phyloP scores from a whole-genome alignment of 2,113 vertebrate species.

The Sorex fumeus region DNA sequence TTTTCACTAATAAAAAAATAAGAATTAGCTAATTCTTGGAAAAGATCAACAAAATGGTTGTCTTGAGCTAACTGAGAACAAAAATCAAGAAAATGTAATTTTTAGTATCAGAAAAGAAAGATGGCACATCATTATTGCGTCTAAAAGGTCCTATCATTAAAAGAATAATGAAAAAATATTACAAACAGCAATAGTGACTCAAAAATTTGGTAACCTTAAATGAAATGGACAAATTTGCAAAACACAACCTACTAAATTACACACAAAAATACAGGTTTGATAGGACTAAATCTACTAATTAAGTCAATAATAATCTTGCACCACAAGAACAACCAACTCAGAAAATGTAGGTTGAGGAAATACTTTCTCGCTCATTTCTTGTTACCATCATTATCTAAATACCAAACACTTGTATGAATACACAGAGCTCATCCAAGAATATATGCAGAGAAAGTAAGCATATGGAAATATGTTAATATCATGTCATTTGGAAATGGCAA shows the following conservation, averaged over 20 bases:
- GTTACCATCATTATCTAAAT: conserved; percentile 19
- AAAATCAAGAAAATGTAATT: background rate
- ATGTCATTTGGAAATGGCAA: background rate
- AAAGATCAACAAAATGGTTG: conserved; percentile 26
- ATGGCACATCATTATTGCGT: background rate
- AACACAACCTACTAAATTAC: conserved; percentile 21
- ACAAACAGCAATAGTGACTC: background rate
- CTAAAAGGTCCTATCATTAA: background rate
- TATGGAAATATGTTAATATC: background rate
- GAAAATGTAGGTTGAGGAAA: background rate
- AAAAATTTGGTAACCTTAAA: conserved; percentile 34
- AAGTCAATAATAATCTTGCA: conserved; percentile 22
- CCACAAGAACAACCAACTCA: background rate
- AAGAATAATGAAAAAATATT: conserved; percentile 43
- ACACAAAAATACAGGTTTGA: conserved; percentile 39
- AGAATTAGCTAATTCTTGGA: background rate
- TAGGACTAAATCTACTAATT: background rate
- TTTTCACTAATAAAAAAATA: too few species aligned
- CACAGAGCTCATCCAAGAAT: background rate
- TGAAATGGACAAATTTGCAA: conserved; percentile 41
- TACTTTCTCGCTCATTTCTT: background rate
- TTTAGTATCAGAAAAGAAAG: conserved; percentile 32
- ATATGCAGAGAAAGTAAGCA: background rate
- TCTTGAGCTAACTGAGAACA: conserved; percentile 2
- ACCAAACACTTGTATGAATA: conserved; percentile 38